These are phyloP conservation scores for Benthosema pterotum DNA, from an alignment of 2,797 vertebrate species.

Conservation along the genomic window DNA sequence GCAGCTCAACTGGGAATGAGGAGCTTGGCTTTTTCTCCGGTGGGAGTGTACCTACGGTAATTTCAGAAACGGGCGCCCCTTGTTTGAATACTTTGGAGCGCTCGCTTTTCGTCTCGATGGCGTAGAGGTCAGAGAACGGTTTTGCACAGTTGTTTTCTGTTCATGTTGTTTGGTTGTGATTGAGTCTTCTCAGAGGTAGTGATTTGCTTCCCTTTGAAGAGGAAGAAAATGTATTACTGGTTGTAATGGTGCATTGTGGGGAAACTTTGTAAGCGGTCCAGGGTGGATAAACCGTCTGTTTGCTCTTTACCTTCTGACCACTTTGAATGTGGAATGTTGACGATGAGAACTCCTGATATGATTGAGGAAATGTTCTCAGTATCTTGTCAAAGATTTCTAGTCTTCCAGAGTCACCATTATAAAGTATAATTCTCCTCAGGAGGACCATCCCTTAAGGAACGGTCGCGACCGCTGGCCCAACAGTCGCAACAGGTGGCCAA, in stretches of 20 bases:
- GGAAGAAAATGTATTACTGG: slow-evolving; percentile 24
- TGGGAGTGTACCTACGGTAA: too few species aligned
- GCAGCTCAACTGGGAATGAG: slow-evolving; percentile 90
- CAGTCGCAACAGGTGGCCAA: too few species aligned
- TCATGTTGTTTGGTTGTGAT: slow-evolving; percentile 30
- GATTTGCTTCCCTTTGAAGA: slow-evolving; percentile 21
- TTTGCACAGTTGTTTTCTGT: slow-evolving; percentile 16
- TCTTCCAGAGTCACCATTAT: not conserved
- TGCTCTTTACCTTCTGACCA: slow-evolving; percentile 24
- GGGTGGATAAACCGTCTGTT: slow-evolving; percentile 1
- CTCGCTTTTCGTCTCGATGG: slow-evolving; percentile 22
- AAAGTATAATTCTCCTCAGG: too few species aligned
- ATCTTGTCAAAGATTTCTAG: not conserved
- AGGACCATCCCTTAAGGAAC: too few species aligned
- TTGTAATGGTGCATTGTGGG: slow-evolving; percentile 19
- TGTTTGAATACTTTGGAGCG: not conserved
- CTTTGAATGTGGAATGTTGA: slow-evolving; percentile 29
- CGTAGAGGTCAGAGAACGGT: slow-evolving; percentile 4
- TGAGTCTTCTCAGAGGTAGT: slow-evolving; percentile 21
- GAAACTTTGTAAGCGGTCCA: slow-evolving; percentile 17
- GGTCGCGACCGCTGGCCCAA: too few species aligned
- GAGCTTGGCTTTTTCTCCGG: not conserved
- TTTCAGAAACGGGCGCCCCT: too few species aligned
- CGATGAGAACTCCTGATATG: not conserved
- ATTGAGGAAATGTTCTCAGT: not conserved